Evolutionary conservation across 2,888 invertebrate species (phyloP).

Genomic region (Yponomeuta cagnagella): DNA sequence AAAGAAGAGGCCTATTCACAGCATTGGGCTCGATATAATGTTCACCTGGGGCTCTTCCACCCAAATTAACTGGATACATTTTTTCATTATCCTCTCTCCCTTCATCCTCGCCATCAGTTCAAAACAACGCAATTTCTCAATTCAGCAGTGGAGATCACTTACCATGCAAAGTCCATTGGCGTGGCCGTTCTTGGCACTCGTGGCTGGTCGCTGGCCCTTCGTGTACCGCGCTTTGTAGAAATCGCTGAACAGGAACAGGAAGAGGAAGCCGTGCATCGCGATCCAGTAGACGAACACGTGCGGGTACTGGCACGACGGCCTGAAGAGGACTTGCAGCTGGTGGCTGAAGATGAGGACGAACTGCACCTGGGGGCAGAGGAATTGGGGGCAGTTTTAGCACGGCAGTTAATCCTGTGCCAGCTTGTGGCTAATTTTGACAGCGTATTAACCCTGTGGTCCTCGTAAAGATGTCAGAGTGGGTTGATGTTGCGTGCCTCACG

Average conservation of each 20-base stretch:
- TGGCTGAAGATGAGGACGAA: constrained; percentile 94
- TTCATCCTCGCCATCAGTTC: too few species aligned
- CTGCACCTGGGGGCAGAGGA: constrained; percentile 80
- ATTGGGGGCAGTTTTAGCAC: neutral
- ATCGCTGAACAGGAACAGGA: constrained; percentile 95
- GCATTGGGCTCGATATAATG: too few species aligned
- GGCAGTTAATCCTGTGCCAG: neutral
- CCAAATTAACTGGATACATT: too few species aligned
- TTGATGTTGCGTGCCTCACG: too few species aligned
- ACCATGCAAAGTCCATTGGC: constrained; percentile 43
- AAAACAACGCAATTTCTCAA: too few species aligned
- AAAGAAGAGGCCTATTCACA: too few species aligned
- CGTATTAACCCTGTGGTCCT: too few species aligned
- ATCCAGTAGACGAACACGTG: constrained; percentile 95
- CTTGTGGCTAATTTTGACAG: too few species aligned
- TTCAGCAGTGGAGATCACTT: neutral
- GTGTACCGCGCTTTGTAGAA: constrained; percentile 92
- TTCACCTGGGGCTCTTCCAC: too few species aligned
- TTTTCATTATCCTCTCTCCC: too few species aligned
- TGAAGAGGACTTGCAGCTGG: constrained; percentile 92
- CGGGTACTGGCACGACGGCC: constrained; percentile 94
- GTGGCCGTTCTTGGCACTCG: constrained; percentile 29
- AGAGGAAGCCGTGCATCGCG: constrained; percentile 93
- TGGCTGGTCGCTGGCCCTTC: constrained; percentile 43
- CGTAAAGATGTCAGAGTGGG: too few species aligned